Percentiles rank a stretch among this genome's conserved stretches.
Evolutionary conservation across 2,797 vertebrate genomes (phyloP).

Genomic region (Trichosurus vulpecula): DNA sequence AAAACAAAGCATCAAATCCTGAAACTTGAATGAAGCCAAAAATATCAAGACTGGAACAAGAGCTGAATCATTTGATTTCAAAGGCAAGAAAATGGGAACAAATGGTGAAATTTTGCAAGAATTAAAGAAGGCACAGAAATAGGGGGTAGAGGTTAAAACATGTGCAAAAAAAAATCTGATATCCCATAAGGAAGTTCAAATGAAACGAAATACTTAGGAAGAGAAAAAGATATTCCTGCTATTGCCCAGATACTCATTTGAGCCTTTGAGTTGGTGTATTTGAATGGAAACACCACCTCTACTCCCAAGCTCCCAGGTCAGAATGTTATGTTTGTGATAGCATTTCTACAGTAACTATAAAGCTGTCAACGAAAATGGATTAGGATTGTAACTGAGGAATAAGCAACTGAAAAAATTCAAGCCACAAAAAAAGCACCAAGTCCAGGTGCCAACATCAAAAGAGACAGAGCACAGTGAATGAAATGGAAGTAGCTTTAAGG

Average conservation of each 20-base stretch:
- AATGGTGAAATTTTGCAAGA: slow-evolving; percentile 61
- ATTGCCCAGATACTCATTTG: slow-evolving; percentile 49
- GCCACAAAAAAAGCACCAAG: slow-evolving; percentile 64
- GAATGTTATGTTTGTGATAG: slow-evolving; percentile 74
- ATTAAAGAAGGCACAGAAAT: slow-evolving; percentile 57
- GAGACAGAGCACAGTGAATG: slow-evolving; percentile 42
- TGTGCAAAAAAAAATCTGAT: slow-evolving; percentile 74
- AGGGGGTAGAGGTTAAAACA: slow-evolving; percentile 64
- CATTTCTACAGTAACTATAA: slow-evolving; percentile 74
- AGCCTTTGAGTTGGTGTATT: slow-evolving; percentile 65
- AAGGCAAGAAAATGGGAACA: slow-evolving; percentile 76
- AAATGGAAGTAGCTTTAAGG: slow-evolving; percentile 22
- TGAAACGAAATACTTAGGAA: not conserved
- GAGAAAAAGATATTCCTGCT: slow-evolving; percentile 51
- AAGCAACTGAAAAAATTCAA: slow-evolving; percentile 61
- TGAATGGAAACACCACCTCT: slow-evolving; percentile 60
- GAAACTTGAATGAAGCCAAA: slow-evolving; percentile 55
- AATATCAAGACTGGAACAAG: slow-evolving; percentile 40
- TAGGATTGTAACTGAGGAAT: slow-evolving; percentile 67
- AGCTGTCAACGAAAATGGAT: slow-evolving; percentile 67
- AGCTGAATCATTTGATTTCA: slow-evolving; percentile 65
- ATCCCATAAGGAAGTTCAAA: slow-evolving; percentile 54
- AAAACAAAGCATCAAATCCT: slow-evolving; percentile 40
- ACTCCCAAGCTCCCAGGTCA: slow-evolving; percentile 44
- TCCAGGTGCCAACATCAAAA: slow-evolving; percentile 58